Percentiles rank a stretch among this genome's conserved stretches.
Conservation (phyloP, 1,140 invertebrate species). For the Sitobion miscanthi region DNA sequence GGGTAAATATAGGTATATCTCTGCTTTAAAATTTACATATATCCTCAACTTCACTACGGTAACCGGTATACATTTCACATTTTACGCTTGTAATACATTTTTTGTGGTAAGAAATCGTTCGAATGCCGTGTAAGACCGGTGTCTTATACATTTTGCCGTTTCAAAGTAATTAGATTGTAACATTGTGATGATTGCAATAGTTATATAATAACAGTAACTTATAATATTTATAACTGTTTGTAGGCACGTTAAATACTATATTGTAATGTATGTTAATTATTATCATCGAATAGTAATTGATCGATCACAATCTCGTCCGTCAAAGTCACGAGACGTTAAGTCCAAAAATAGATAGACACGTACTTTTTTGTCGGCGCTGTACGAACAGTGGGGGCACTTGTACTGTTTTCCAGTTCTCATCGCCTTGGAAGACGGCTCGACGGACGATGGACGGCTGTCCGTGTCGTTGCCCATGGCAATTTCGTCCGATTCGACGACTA, state of each 20-base stretch:
- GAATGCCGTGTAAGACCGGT: neutral
- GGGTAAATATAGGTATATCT: too few relatives aligned
- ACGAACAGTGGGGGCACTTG: constrained; percentile 87
- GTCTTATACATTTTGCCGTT: neutral
- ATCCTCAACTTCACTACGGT: neutral
- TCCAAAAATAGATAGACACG: neutral
- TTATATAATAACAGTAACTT: neutral
- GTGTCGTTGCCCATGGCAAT: constrained; percentile 68
- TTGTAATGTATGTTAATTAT: neutral
- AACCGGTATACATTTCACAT: neutral
- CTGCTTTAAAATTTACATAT: neutral
- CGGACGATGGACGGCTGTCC: constrained; percentile 63
- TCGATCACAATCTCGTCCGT: neutral
- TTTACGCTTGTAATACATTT: neutral
- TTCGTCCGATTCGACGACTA: constrained; percentile 34
- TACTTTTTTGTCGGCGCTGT: constrained; percentile 88
- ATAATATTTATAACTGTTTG: too few relatives aligned
- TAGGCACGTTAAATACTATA: neutral
- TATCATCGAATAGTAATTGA: constrained; percentile 2
- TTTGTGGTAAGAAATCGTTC: neutral
- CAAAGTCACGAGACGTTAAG: neutral
- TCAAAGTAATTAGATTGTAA: neutral
- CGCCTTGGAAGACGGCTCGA: constrained; percentile 65
- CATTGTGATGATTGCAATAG: neutral
- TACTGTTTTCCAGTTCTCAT: constrained; percentile 74